A percentile compares a stretch with the other conserved stretches of the same genome.
These are phyloP conservation scores for Tapirus terrestris DNA, from an alignment of 2,113 vertebrate genomes.

Conservation along the genomic window DNA sequence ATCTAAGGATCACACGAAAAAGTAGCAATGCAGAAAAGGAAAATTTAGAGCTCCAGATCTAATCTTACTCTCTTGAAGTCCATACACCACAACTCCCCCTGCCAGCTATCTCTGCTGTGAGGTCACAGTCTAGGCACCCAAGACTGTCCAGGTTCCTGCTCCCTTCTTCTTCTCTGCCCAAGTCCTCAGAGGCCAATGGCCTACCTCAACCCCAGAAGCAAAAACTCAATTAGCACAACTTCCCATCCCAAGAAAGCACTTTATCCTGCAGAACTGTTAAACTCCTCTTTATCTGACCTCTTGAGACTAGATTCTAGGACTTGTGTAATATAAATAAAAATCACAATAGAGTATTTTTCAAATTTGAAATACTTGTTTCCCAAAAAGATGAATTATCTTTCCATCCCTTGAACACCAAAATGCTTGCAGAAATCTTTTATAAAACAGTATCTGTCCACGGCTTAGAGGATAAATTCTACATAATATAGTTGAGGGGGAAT, in stretches of 20 bases:
- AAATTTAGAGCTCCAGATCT: neutral
- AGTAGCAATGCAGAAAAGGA: neutral
- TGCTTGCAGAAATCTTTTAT: neutral
- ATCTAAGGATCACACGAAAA: neutral
- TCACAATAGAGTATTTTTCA: neutral
- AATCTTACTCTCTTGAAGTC: neutral
- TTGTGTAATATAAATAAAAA: neutral
- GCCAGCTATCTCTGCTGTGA: neutral
- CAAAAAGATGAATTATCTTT: neutral
- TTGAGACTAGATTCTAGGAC: neutral
- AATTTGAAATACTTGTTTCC: neutral
- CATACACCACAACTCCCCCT: neutral
- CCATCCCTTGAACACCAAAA: neutral
- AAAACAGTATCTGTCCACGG: neutral
- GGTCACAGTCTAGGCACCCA: rapidly evolving
- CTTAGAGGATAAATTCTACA: neutral
- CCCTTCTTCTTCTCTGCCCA: neutral
- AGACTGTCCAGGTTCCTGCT: neutral
- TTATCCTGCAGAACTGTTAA: neutral
- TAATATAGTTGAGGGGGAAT: neutral
- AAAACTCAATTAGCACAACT: neutral
- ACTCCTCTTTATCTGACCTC: neutral
- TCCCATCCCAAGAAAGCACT: neutral
- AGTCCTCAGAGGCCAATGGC: neutral
- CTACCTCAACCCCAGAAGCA: neutral